phyloP scores from a whole-genome alignment of 2,797 vertebrate genomes.

The Pangasius larnaudii region DNA sequence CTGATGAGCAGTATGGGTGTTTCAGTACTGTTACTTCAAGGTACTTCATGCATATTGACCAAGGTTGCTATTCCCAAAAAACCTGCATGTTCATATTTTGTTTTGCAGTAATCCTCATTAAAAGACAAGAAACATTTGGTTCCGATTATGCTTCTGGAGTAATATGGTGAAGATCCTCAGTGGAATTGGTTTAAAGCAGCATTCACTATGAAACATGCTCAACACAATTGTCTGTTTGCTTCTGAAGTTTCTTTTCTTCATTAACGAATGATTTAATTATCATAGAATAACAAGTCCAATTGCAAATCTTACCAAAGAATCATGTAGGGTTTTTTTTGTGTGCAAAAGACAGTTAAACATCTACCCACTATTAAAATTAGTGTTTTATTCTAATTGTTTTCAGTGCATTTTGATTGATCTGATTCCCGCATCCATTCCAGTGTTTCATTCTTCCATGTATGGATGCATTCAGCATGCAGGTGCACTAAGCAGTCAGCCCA shows the following conservation, averaged over 20 bases:
- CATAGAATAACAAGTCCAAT: background rate
- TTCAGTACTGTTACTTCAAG: background rate
- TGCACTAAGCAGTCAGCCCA: slow-evolving; percentile 19
- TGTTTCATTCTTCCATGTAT: slow-evolving; percentile 1
- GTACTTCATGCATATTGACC: slow-evolving; percentile 12
- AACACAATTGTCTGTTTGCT: background rate
- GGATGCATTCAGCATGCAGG: slow-evolving; percentile 31
- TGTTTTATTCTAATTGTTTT: background rate
- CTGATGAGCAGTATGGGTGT: background rate
- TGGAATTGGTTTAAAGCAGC: background rate
- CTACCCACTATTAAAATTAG: background rate
- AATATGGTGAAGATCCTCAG: background rate
- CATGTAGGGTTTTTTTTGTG: too few species aligned
- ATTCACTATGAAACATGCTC: background rate
- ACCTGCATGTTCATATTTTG: slow-evolving; percentile 23
- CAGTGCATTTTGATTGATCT: background rate
- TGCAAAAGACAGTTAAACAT: background rate
- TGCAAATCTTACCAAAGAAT: background rate
- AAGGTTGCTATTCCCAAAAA: background rate
- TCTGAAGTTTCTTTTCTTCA: background rate
- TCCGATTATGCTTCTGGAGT: slow-evolving; percentile 7
- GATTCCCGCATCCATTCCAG: background rate
- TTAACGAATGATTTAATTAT: background rate
- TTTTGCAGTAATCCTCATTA: slow-evolving; percentile 33
- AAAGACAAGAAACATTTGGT: slow-evolving; percentile 23